Evolutionary conservation across 2,888 invertebrate species (phyloP).

Genomic region (Scrobipalpa atriplicella): DNA sequence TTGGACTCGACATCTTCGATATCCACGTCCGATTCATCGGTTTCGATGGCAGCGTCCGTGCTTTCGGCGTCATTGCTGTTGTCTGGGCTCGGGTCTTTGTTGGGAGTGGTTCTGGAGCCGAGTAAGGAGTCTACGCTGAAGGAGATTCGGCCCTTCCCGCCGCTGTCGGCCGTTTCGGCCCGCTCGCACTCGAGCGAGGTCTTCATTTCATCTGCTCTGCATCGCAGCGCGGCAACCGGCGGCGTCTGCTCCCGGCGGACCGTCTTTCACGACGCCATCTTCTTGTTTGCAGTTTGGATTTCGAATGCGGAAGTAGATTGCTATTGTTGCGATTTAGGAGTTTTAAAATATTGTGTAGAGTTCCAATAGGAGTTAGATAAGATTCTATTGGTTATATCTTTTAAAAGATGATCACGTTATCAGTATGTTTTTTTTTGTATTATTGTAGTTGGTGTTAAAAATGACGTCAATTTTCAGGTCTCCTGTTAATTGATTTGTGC

Average conservation of each 20-base stretch:
- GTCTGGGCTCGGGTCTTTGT: conserved; percentile 58
- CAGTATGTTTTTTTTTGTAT: too few species aligned
- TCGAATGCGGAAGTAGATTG: background rate
- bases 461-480: background rate
- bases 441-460: background rate
- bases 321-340: background rate
- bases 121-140: conserved; percentile 88
- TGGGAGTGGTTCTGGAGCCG: conserved; percentile 62
- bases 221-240: conserved; percentile 50
- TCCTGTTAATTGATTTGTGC: conserved; percentile 25
- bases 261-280: conserved; percentile 28
- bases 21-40: conserved; percentile 78
- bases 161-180: conserved; percentile 74
- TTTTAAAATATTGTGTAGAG: background rate
- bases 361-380: conserved; percentile 2
- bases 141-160: conserved; percentile 86
- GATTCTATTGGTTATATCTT: too few species aligned
- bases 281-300: conserved; percentile 9
- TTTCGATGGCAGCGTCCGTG: conserved; percentile 62
- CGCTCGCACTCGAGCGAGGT: conserved; percentile 80
- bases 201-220: conserved; percentile 79
- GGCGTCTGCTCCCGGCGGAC: conserved; percentile 28
- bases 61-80: conserved; percentile 73
- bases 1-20: conserved; percentile 76
- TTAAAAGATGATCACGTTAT: too few species aligned